Evolutionary conservation across 2,113 vertebrate species (phyloP).

Genomic region (Xenus cinereus): DNA sequence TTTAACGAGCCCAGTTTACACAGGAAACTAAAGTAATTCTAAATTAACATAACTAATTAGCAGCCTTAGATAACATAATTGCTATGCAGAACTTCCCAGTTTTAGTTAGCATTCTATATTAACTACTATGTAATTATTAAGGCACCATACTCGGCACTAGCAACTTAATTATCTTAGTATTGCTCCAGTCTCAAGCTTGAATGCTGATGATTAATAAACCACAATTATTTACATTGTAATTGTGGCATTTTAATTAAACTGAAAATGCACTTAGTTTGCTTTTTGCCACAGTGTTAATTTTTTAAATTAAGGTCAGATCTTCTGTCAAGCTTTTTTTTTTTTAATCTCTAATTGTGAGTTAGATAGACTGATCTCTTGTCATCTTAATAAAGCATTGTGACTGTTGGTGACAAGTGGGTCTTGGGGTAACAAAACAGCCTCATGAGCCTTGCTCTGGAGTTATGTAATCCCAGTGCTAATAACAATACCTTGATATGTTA

Average conservation of each 20-base stretch:
- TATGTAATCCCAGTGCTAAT: not conserved
- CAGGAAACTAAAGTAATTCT: slow-evolving; percentile 26
- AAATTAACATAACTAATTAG: slow-evolving; percentile 73
- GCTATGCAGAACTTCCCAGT: slow-evolving; percentile 72
- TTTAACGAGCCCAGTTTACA: slow-evolving; percentile 19
- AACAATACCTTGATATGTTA: not conserved
- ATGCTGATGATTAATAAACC: slow-evolving; percentile 79
- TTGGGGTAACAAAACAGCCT: not conserved
- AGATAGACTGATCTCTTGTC: slow-evolving; percentile 47
- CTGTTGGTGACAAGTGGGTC: slow-evolving; percentile 20
- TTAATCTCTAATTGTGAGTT: slow-evolving; percentile 40
- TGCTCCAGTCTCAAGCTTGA: slow-evolving; percentile 73
- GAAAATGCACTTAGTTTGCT: slow-evolving; percentile 43
- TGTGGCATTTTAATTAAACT: slow-evolving; percentile 76
- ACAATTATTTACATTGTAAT: slow-evolving; percentile 80
- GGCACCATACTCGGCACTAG: slow-evolving; percentile 51
- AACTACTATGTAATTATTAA: slow-evolving; percentile 81
- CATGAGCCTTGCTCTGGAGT: not conserved
- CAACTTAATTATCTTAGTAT: slow-evolving; percentile 79
- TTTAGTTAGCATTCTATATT: slow-evolving; percentile 71
- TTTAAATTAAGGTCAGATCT: slow-evolving; percentile 55
- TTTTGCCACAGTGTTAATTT: slow-evolving; percentile 54
- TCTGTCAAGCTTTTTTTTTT: slow-evolving; percentile 6
- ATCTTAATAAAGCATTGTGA: slow-evolving; percentile 20
- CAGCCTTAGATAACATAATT: slow-evolving; percentile 74